phyloP scores from a whole-genome alignment of 1,140 invertebrate species.

The Antheraea pernyi region DNA sequence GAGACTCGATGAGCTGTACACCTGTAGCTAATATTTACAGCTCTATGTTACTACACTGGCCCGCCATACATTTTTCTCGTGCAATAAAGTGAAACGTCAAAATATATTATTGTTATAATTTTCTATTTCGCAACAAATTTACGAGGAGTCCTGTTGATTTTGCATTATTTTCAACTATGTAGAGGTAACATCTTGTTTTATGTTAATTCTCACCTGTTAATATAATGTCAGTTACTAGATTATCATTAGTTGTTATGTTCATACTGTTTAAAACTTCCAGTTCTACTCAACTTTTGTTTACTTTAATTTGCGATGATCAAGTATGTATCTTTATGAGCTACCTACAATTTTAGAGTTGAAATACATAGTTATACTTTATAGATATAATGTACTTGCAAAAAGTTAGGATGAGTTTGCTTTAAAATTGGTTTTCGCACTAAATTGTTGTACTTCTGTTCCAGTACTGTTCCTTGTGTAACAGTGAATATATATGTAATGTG shows the following conservation, averaged over 20 bases:
- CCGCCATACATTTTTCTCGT: conserved; percentile 77
- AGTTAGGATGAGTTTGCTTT: background rate
- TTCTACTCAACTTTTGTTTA: background rate
- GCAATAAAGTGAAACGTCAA: conserved; percentile 76
- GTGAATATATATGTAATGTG: background rate
- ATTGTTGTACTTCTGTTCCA: background rate
- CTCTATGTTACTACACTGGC: conserved; percentile 42
- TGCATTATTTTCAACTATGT: conserved; percentile 14
- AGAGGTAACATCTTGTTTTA: conserved; percentile 22
- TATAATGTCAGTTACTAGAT: conserved; percentile 4
- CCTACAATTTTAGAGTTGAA: background rate
- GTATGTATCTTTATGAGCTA: background rate
- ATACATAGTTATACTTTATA: too few species aligned
- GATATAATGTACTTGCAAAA: too few species aligned
- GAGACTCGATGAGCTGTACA: background rate
- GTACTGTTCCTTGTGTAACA: background rate
- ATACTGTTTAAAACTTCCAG: background rate
- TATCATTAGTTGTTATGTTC: conserved; percentile 45
- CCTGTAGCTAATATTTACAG: conserved; percentile 36
- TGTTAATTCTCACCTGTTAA: conserved; percentile 15
- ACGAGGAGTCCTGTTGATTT: conserved; percentile 14
- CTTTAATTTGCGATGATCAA: background rate
- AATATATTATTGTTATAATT: conserved; percentile 47
- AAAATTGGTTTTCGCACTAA: background rate
- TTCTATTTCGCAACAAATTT: background rate